Base-by-base conservation (phyloP, 2,888 invertebrate genomes). In the Calliphora vomitoria region DNA sequence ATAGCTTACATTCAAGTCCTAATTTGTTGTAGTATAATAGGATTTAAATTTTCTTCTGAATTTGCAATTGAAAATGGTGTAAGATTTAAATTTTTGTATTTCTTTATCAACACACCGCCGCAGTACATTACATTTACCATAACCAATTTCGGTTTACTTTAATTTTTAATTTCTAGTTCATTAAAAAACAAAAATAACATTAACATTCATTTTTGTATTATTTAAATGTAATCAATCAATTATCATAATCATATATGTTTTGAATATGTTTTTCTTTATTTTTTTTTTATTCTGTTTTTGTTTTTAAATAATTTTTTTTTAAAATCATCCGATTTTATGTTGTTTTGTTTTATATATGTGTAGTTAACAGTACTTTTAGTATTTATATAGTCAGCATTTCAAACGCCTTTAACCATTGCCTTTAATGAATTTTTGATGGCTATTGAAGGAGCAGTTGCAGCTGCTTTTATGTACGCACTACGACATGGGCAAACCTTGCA, bases 401-500 rank as follows among this genome's bases (percentile, higher is more conserved):
- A 80, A 75, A 79, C 69, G 75, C 75, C 75, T 69, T 68, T 85
- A 82, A 74, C 62, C 76, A 60, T 83, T 88, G 82, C 86, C 80
- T 75, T 88, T 86, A 53, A 86, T 83, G 60, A 76, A 60, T 66
- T 84, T 81, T 66, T 86, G 66, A 74, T 69, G 81, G 79, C 81
- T 86, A n/a, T 80, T 80, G 69, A 72, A 71, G 35, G 66, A 44
- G 82, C 83, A 85, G 68, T 81, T 86, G 53, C 86, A 83, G 69
- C 86, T 83, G 76, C 78, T 68, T 76, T 81, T 85, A 75, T 71
- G 91, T 90, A 92, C 75, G 93, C 93, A 90, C 91, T 93, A 93
- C 90, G 93, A 93, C 90, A 95, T 95, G 90, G 95, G 95, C 93
- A 95, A 93, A 92, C 95, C 95, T 93, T 95, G 95, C 89, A 95